Evolutionary conservation across 2,797 vertebrate species (phyloP).

Genomic region (Xenopus petersii): DNA sequence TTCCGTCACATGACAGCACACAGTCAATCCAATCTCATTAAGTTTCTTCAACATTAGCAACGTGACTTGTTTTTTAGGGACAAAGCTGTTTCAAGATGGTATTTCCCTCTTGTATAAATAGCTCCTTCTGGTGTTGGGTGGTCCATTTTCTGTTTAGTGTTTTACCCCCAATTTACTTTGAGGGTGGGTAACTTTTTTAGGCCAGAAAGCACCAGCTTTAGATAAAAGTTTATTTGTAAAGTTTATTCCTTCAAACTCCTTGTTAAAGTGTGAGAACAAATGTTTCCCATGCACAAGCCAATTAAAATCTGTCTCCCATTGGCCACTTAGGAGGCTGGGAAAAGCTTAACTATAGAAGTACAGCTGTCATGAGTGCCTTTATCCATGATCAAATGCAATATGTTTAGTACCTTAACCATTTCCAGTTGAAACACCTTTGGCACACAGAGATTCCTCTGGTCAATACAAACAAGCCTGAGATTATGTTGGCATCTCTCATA

Average conservation of each 20-base stretch:
- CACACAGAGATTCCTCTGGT: too few species aligned
- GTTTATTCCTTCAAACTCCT: neutral
- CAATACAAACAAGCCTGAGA: too few species aligned
- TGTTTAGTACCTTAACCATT: too few species aligned
- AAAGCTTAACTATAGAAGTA: neutral
- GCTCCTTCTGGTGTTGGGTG: slow-evolving; percentile 47
- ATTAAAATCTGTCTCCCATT: neutral
- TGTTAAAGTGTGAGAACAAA: slow-evolving; percentile 2
- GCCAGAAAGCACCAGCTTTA: neutral
- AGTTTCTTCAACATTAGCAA: neutral
- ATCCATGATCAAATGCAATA: too few species aligned
- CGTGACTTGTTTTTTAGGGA: slow-evolving; percentile 2
- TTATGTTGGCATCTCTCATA: too few species aligned
- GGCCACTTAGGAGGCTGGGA: slow-evolving; percentile 6
- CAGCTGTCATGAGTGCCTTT: too few species aligned
- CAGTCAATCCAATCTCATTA: slow-evolving; percentile 1
- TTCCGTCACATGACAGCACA: neutral
- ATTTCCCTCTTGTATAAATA: slow-evolving; percentile 43
- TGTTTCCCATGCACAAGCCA: neutral
- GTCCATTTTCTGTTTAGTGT: slow-evolving; percentile 16
- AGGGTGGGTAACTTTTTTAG: neutral
- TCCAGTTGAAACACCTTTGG: too few species aligned
- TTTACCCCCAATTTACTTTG: neutral
- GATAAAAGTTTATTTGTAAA: neutral
- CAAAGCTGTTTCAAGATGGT: neutral